A percentile compares a stretch with the other conserved stretches of the same genome.
phyloP scores from a whole-genome alignment of 2,797 vertebrate species.

The Trachurus trachurus region DNA sequence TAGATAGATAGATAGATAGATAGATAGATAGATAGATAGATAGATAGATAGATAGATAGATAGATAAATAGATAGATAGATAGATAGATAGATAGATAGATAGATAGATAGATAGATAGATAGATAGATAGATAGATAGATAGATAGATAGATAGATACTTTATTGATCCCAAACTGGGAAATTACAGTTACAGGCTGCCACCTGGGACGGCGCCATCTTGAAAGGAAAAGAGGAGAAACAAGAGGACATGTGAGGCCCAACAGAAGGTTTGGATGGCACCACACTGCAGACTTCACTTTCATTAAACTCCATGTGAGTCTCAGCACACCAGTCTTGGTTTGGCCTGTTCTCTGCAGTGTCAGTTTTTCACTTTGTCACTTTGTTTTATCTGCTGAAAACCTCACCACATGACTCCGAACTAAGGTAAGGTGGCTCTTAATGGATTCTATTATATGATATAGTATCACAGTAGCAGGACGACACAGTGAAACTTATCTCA shows the following conservation, averaged over 20 bases:
- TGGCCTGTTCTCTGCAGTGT: constrained; percentile 36
- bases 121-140: no score
- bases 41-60: no score
- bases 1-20: no score
- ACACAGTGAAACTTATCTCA: constrained; percentile 4
- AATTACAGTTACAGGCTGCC: no score
- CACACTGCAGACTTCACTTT: constrained; percentile 61
- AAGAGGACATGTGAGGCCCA: constrained; percentile 44
- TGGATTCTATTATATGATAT: constrained; percentile 39
- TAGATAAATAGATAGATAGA: no score
- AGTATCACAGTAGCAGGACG: not conserved
- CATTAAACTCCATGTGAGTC: constrained; percentile 63
- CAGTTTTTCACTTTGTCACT: constrained; percentile 42
- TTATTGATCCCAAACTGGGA: no score
- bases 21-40: no score
- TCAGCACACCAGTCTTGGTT: constrained; percentile 42
- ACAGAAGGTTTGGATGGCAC: constrained; percentile 56
- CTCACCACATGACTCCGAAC: constrained; percentile 11
- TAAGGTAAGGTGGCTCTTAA: constrained; percentile 21
- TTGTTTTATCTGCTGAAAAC: constrained; percentile 9
- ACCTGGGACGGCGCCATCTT: no score
- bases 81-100: no score
- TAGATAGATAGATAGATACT: no score
- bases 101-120: no score
- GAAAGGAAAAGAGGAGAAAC: no score